Evolutionary conservation across 2,113 vertebrate species (phyloP).

Genomic region (Marmota monax): DNA sequence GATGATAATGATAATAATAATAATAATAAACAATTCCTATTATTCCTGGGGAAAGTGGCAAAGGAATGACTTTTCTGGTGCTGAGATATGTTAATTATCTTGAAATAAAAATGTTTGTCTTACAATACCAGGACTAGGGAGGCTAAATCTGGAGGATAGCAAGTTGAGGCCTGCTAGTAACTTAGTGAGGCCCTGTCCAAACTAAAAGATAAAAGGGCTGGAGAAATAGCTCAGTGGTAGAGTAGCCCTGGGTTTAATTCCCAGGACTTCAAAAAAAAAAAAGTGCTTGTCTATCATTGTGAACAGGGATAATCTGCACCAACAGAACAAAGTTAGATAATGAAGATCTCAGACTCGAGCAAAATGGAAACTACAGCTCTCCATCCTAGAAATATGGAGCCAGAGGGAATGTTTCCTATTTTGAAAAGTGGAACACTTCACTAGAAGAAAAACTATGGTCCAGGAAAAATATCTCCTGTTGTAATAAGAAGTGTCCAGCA

Average conservation of each 20-base stretch:
- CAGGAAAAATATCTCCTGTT: not conserved
- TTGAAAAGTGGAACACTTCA: not conserved
- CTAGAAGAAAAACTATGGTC: not conserved
- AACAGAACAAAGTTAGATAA: not conserved
- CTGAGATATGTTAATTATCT: not conserved
- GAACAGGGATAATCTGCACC: not conserved
- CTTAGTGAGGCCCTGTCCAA: not conserved
- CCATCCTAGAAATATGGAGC: not conserved
- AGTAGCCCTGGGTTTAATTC: not conserved
- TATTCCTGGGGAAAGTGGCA: not conserved
- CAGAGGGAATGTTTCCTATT: not conserved
- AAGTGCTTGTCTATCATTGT: not conserved
- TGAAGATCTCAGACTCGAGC: not conserved
- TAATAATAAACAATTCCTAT: too few relatives aligned
- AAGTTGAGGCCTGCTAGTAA: not conserved
- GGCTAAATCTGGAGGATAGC: not conserved
- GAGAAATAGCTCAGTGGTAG: not conserved
- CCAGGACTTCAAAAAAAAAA: not conserved
- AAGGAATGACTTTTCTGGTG: not conserved
- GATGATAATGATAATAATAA: not conserved
- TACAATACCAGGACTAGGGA: not conserved
- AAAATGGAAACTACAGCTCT: not conserved
- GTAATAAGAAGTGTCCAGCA: not conserved
- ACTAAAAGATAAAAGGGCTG: not conserved
- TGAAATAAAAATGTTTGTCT: not conserved